Conservation (phyloP, 2,113 vertebrate species). For the Mandrillus leucophaeus region DNA sequence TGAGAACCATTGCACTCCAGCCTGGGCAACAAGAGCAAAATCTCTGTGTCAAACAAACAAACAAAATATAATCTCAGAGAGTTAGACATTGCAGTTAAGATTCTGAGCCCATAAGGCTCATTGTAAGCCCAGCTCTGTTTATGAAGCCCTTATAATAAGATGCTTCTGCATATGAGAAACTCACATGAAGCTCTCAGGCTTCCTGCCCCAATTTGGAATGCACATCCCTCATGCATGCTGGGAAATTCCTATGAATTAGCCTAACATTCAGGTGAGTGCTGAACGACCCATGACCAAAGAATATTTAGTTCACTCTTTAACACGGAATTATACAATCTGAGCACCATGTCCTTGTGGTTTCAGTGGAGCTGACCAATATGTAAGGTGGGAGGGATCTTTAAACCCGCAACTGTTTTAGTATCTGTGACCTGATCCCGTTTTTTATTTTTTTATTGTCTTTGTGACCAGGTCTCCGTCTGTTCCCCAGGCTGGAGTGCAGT, state of each 20-base stretch:
- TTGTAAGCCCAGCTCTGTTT: background rate
- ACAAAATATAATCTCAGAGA: too few species aligned
- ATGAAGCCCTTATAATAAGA: too few species aligned
- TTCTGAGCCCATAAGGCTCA: too few species aligned
- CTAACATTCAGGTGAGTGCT: background rate
- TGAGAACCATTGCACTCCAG: background rate
- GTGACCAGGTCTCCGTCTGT: too few species aligned
- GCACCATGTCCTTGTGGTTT: too few species aligned
- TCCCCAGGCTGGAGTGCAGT: too few species aligned
- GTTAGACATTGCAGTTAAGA: background rate
- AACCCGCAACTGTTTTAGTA: background rate
- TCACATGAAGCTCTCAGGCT: background rate
- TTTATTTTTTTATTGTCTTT: too few species aligned
- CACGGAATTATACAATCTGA: background rate
- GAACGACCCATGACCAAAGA: background rate
- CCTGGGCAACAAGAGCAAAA: too few species aligned
- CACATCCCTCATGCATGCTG: background rate
- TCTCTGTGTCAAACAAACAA: too few species aligned
- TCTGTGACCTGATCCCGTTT: too few species aligned
- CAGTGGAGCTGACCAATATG: background rate
- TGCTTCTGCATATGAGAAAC: background rate
- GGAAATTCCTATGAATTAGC: background rate
- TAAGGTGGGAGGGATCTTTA: background rate
- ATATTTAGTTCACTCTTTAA: background rate
- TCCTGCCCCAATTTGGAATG: background rate